Conservation (phyloP, 2,888 invertebrate species). For the Allolobophora icterica region DNA sequence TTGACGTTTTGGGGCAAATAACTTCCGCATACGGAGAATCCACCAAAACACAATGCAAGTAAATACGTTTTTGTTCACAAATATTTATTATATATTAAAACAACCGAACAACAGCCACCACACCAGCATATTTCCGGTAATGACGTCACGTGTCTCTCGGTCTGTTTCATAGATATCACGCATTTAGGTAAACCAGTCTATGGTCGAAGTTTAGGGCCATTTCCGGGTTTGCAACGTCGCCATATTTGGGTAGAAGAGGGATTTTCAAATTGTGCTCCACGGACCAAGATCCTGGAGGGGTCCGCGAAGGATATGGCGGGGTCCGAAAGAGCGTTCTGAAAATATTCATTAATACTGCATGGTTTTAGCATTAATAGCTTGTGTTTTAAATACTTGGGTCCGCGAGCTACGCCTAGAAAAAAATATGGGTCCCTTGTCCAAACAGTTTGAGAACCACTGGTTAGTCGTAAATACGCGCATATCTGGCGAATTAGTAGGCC, state of each 20-base stretch:
- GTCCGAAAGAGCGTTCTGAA: no score
- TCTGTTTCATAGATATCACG: background rate
- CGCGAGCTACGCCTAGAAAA: no score
- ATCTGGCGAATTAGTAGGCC: background rate
- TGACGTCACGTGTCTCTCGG: background rate
- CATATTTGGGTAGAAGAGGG: no score
- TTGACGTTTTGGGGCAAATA: background rate
- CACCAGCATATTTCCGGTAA: conserved; percentile 11
- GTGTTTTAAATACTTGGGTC: no score
- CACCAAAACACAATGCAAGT: conserved; percentile 10
- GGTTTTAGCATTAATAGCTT: no score
- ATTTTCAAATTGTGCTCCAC: no score
- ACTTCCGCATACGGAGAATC: background rate
- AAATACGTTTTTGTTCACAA: background rate
- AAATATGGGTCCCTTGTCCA: no score
- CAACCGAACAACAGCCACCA: conserved; percentile 17
- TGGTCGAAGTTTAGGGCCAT: background rate
- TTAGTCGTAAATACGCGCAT: no score
- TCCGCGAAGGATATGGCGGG: no score
- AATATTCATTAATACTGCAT: no score
- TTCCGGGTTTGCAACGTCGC: background rate
- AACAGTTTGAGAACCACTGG: no score
- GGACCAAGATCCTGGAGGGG: no score
- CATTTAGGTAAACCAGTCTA: background rate
- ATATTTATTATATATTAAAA: conserved; percentile 11